A percentile compares a stretch with the other conserved stretches of the same genome.
Conservation (phyloP, 2,888 invertebrate species). For the Oxyscelio sp. region DNA sequence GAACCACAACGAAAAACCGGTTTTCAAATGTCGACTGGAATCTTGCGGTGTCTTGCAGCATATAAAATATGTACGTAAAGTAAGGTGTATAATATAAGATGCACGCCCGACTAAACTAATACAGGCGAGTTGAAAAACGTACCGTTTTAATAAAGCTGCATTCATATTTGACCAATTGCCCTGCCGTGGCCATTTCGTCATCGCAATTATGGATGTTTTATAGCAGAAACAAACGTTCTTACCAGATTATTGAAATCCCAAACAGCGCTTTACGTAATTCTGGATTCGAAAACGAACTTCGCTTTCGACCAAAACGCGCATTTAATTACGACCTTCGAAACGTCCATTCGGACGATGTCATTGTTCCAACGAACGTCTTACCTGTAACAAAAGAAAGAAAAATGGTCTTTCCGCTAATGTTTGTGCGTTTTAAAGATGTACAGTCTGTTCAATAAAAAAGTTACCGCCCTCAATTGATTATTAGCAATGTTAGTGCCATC, state of each 20-base stretch:
- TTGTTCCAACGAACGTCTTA: not conserved
- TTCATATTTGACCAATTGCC: no score
- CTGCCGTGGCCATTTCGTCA: not conserved
- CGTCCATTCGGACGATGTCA: no score
- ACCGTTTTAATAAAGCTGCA: not conserved
- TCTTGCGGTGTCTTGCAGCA: conserved; percentile 74
- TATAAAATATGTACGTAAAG: conserved; percentile 64
- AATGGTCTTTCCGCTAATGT: no score
- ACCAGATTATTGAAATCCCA: not conserved
- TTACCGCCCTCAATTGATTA: no score
- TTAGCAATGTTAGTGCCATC: no score
- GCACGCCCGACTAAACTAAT: no score
- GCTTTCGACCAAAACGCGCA: no score
- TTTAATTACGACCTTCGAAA: no score
- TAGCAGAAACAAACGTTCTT: not conserved
- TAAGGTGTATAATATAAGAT: no score
- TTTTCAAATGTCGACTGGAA: conserved; percentile 77
- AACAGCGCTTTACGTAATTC: not conserved
- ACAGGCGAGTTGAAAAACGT: no score
- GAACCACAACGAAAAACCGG: conserved; percentile 78
- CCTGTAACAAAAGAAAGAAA: not conserved
- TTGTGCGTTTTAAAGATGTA: no score
- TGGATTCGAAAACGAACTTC: not conserved
- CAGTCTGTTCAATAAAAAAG: no score
- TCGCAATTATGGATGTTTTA: not conserved